Evolutionary conservation across 1,140 invertebrate species (phyloP).

Genomic region (Pseudomyrmex concolor): DNA sequence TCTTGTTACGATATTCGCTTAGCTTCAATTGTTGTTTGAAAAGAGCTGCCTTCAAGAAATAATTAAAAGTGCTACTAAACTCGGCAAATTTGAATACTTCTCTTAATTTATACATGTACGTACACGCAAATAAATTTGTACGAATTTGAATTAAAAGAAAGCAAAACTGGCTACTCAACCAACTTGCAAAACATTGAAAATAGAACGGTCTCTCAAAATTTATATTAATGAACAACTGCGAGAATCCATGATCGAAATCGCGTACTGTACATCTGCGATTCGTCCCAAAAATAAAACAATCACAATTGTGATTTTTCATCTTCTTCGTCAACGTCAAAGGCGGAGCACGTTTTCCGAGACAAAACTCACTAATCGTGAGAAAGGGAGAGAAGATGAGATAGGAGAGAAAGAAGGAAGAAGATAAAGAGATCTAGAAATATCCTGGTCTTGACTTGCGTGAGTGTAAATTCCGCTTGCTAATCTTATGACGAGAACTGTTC

Average conservation of each 20-base stretch:
- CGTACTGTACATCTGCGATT: slow-evolving; percentile 67
- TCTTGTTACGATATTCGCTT: background rate
- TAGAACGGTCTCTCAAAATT: background rate
- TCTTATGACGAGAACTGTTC: too few relatives aligned
- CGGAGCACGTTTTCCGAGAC: too few relatives aligned
- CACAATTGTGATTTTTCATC: background rate
- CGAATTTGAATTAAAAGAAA: slow-evolving; percentile 4
- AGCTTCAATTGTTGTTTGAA: background rate
- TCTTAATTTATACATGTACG: background rate
- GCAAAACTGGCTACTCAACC: slow-evolving; percentile 16
- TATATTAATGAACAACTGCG: slow-evolving; percentile 28
- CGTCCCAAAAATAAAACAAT: slow-evolving; percentile 21
- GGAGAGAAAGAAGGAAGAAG: too few relatives aligned
- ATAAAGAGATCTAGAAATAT: too few relatives aligned
- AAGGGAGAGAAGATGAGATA: too few relatives aligned
- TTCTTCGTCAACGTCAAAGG: too few relatives aligned
- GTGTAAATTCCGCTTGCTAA: too few relatives aligned
- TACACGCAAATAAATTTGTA: background rate
- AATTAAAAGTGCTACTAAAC: slow-evolving; percentile 14
- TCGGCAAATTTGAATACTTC: background rate
- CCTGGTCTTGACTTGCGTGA: too few relatives aligned
- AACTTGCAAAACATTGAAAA: background rate
- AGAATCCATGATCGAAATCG: slow-evolving; percentile 61
- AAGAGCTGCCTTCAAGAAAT: background rate
- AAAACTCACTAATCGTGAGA: too few relatives aligned